Conservation (phyloP, 2,888 invertebrate species). For the Agrotis exclamationis region DNA sequence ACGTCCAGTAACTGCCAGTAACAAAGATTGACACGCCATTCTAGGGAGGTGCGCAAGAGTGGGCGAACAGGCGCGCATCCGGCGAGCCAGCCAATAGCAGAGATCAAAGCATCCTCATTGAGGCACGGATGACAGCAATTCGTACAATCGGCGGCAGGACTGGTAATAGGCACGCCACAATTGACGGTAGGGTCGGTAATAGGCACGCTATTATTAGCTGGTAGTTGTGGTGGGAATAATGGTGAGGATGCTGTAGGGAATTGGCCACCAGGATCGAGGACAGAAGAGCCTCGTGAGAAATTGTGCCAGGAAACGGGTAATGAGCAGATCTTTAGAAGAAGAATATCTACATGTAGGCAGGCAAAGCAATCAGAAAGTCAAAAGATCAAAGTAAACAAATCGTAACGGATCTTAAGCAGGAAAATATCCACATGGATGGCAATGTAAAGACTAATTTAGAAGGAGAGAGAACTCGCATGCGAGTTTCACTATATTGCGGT, state of each 20-base stretch:
- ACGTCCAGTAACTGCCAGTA: slow-evolving; percentile 47
- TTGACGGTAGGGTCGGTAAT: slow-evolving; percentile 46
- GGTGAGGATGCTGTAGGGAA: background rate
- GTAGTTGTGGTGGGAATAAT: slow-evolving; percentile 46
- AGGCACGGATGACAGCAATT: slow-evolving; percentile 81
- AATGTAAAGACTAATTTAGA: no score
- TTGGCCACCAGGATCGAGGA: background rate
- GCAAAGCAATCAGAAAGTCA: no score
- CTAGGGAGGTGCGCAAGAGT: slow-evolving; percentile 68
- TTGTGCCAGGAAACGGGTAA: background rate
- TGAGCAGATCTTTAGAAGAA: background rate
- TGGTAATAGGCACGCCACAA: slow-evolving; percentile 46
- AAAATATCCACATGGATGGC: no score
- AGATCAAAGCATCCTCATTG: slow-evolving; percentile 85
- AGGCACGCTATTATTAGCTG: slow-evolving; percentile 35
- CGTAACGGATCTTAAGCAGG: no score
- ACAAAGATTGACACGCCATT: slow-evolving; percentile 68
- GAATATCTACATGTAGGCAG: no score
- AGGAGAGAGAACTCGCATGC: no score
- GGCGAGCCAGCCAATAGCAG: slow-evolving; percentile 79
- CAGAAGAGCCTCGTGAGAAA: slow-evolving; percentile 17
- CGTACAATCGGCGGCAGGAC: slow-evolving; percentile 51
- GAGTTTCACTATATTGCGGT: no score
- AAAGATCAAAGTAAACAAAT: no score
- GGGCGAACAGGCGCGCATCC: slow-evolving; percentile 66